Conservation (phyloP, 2,797 vertebrate genomes). For the Emydoidea blandingii region DNA sequence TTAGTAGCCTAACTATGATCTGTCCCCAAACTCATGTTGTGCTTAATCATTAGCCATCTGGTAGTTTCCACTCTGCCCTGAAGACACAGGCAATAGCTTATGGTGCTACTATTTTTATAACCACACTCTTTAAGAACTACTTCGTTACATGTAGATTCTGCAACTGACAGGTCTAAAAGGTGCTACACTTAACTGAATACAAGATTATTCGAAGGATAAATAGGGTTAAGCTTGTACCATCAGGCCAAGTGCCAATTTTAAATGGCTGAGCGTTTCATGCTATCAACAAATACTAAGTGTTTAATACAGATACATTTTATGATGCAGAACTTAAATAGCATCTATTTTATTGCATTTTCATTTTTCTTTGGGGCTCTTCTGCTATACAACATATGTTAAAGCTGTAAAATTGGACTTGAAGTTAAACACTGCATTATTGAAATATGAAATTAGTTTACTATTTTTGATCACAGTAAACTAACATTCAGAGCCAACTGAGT, state of each 20-base stretch:
- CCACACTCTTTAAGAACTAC: neutral
- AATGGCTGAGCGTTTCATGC: no score
- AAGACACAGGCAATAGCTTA: neutral
- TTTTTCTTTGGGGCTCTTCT: neutral
- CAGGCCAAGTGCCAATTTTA: rapidly evolving
- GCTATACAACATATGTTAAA: no score
- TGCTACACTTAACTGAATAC: neutral
- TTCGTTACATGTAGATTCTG: neutral
- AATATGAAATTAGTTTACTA: neutral
- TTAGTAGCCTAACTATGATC: neutral
- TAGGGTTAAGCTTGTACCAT: neutral
- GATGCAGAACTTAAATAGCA: neutral
- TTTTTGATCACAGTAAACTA: neutral
- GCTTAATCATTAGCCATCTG: neutral
- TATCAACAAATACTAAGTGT: no score
- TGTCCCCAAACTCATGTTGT: neutral
- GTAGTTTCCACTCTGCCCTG: neutral
- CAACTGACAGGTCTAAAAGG: neutral
- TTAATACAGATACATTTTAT: neutral
- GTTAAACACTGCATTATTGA: no score
- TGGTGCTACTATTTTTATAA: rapidly evolving
- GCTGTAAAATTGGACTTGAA: no score
- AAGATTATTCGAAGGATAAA: neutral
- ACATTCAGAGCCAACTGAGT: neutral
- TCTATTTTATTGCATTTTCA: neutral